phyloP scores from a whole-genome alignment of 2,113 vertebrate species.

The Rhabdomys dilectus region DNA sequence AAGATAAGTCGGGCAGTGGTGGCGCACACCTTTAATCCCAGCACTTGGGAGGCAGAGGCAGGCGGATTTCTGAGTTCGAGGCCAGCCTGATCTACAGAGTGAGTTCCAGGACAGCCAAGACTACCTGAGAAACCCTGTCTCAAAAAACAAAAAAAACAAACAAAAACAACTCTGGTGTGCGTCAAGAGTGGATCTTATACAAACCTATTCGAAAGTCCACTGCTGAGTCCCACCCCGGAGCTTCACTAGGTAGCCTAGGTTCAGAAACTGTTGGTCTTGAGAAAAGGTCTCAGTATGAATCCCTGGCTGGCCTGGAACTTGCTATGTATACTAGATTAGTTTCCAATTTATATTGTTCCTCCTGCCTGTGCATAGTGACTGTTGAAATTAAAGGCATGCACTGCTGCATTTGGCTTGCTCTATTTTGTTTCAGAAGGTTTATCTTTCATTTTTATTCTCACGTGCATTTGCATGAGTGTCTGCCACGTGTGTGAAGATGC shows the following conservation, averaged over 20 bases:
- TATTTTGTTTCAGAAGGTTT: not conserved
- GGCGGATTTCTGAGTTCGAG: not conserved
- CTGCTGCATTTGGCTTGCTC: not conserved
- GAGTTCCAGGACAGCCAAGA: not conserved
- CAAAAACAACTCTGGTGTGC: not conserved
- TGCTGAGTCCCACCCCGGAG: not conserved
- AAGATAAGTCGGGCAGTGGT: not conserved
- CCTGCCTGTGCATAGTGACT: not conserved
- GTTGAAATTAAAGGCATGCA: not conserved
- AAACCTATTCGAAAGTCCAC: not conserved
- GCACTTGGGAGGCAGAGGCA: not conserved
- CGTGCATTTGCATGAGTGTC: not conserved
- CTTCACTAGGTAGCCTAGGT: not conserved
- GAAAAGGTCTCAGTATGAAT: not conserved
- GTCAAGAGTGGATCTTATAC: not conserved
- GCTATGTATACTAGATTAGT: not conserved
- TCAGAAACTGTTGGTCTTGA: not conserved
- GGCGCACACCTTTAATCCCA: not conserved
- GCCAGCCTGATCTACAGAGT: not conserved
- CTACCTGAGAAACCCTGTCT: not conserved
- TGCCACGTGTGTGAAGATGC: not conserved
- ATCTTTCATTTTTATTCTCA: not conserved
- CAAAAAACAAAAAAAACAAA: not conserved
- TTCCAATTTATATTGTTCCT: not conserved
- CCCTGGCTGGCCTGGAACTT: not conserved